phyloP scores from a whole-genome alignment of 2,113 vertebrate species.

The Otis tarda region DNA sequence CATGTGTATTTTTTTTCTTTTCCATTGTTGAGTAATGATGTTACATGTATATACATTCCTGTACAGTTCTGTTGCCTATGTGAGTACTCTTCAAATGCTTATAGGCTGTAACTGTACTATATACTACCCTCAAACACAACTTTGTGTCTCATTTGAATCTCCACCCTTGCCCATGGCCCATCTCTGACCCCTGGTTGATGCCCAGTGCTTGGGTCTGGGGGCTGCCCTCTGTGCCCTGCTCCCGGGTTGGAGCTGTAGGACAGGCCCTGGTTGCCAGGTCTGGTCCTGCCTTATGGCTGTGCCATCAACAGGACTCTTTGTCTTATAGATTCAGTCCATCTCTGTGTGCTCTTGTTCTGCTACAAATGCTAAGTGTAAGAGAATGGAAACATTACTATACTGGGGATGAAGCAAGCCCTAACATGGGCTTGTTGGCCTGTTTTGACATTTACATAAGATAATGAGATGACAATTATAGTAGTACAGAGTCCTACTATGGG shows the following conservation, averaged over 20 bases:
- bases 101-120: not conserved
- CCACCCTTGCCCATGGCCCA: not conserved
- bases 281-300: not conserved
- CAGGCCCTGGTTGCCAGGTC: not conserved
- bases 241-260: not conserved
- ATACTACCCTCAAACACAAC: not conserved
- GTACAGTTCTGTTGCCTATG: fast-evolving
- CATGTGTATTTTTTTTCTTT: not conserved
- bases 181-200: not conserved
- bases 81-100: not conserved
- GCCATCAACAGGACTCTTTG: not conserved
- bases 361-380: not conserved
- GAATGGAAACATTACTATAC: not conserved
- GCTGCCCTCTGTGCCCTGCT: not conserved
- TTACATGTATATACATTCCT: not conserved
- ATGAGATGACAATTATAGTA: not conserved
- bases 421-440: not conserved
- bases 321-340: not conserved
- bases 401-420: not conserved
- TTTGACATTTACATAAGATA: not conserved
- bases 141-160: not conserved
- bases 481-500: not conserved
- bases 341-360: not conserved
- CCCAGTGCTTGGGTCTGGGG: not conserved
- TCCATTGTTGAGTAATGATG: not conserved